phyloP scores from a whole-genome alignment of 2,888 invertebrate species.

The Aproaerema taeniolella region DNA sequence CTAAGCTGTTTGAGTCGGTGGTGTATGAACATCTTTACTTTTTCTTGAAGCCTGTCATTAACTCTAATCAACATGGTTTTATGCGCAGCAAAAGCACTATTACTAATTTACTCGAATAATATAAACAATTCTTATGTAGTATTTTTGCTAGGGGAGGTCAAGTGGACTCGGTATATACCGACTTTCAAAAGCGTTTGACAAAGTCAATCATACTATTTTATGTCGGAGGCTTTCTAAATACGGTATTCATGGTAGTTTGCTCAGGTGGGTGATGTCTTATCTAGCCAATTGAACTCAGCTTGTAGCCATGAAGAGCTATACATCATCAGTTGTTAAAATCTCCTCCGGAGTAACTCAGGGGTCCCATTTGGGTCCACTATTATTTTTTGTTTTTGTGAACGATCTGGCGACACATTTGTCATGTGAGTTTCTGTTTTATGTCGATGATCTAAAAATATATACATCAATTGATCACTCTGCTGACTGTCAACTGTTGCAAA shows the following conservation, averaged over 20 bases:
- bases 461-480: neutral
- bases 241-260: neutral
- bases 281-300: neutral
- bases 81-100: neutral
- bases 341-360: conserved; percentile 8
- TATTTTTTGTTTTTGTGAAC: conserved; percentile 3
- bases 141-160: neutral
- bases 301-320: conserved; percentile 1
- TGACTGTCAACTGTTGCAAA: neutral
- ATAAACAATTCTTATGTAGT: neutral
- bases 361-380: conserved; percentile 4
- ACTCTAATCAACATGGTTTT: conserved; percentile 1
- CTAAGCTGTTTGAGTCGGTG: neutral
- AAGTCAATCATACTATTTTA: neutral
- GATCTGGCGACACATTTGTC: neutral
- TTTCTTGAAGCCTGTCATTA: neutral
- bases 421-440: neutral
- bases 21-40: neutral
- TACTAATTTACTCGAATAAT: neutral
- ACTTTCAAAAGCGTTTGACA: conserved; percentile 1
- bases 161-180: conserved; percentile 1
- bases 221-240: neutral
- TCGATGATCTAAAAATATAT: conserved; percentile 4
- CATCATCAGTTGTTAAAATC: neutral
- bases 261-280: neutral